Percentiles rank a stretch among this genome's conserved stretches.
phyloP scores from a whole-genome alignment of 2,888 invertebrate genomes.

The Oconnorella tubifera region DNA sequence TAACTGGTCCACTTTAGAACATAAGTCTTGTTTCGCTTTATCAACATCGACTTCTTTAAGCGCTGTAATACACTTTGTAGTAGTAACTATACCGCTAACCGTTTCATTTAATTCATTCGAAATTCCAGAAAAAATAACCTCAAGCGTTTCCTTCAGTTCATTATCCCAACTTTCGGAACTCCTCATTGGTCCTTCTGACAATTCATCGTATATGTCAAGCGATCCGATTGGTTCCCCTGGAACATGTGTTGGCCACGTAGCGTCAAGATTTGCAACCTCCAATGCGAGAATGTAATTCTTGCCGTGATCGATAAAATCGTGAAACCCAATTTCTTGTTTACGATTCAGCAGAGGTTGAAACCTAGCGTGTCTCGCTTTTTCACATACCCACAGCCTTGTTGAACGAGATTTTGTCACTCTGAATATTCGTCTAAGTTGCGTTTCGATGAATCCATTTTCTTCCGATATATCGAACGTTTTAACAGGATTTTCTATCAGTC shows the following conservation, averaged over 20 bases:
- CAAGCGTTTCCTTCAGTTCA: constrained; percentile 27
- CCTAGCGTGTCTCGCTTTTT: constrained; percentile 26
- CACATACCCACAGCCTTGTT: constrained; percentile 33
- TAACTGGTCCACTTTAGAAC: constrained; percentile 8
- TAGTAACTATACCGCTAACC: constrained; percentile 29
- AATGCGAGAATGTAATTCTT: constrained; percentile 33
- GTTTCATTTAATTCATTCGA: constrained; percentile 29
- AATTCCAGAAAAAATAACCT: constrained; percentile 27
- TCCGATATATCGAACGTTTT: constrained; percentile 34
- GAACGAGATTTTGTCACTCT: constrained; percentile 20
- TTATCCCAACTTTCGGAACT: constrained; percentile 26
- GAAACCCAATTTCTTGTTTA: constrained; percentile 23
- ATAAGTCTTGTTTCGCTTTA: constrained; percentile 17
- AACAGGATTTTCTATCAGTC: constrained; percentile 29
- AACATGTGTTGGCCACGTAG: constrained; percentile 28
- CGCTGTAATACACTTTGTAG: constrained; percentile 27
- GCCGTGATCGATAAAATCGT: constrained; percentile 25
- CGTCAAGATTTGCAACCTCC: constrained; percentile 27
- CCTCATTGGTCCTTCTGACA: constrained; percentile 6
- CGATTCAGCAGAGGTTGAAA: constrained; percentile 30
- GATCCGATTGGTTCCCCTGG: constrained; percentile 29
- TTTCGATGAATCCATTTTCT: constrained; percentile 31
- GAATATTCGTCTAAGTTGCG: constrained; percentile 33
- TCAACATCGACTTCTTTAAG: constrained; percentile 25
- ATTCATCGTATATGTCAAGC: constrained; percentile 21